These are phyloP conservation scores for Ateles fusciceps DNA, from an alignment of 2,797 vertebrate species.

Conservation along the genomic window DNA sequence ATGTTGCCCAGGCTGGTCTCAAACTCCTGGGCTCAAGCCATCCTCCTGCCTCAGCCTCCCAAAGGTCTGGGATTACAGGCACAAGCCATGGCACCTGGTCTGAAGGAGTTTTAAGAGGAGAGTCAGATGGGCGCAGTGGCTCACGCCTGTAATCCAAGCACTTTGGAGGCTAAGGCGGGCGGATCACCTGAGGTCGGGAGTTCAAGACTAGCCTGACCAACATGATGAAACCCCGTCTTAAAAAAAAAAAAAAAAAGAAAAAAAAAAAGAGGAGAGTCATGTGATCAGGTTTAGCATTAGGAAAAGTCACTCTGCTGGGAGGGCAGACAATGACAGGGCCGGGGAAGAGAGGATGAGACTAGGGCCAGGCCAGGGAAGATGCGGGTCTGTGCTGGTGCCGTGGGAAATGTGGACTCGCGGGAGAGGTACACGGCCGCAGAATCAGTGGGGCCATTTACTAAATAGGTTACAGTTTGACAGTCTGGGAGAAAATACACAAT, in stretches of 20 bases:
- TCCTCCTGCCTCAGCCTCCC: background rate
- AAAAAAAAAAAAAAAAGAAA: no score
- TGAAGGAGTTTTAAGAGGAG: background rate
- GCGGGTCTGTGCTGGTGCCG: fast-evolving
- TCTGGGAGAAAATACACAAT: background rate
- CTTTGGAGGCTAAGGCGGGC: no score
- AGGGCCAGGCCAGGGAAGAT: background rate
- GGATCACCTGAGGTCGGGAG: no score
- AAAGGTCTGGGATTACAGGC: background rate
- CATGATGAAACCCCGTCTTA: no score
- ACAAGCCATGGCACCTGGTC: background rate
- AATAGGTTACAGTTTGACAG: background rate
- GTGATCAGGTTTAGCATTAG: background rate
- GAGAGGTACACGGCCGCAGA: fast-evolving
- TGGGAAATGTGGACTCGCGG: fast-evolving
- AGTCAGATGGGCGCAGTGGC: background rate
- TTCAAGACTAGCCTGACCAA: no score
- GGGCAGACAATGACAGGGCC: fast-evolving
- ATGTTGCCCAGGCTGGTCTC: background rate
- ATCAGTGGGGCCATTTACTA: fast-evolving
- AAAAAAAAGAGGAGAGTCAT: background rate
- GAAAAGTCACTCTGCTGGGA: background rate
- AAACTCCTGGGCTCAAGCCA: background rate
- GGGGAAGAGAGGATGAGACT: background rate
- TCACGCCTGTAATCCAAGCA: no score